A percentile compares a stretch with the other conserved stretches of the same genome.
phyloP scores from a whole-genome alignment of 2,113 vertebrate species.

The Rhagologus leucostigma region DNA sequence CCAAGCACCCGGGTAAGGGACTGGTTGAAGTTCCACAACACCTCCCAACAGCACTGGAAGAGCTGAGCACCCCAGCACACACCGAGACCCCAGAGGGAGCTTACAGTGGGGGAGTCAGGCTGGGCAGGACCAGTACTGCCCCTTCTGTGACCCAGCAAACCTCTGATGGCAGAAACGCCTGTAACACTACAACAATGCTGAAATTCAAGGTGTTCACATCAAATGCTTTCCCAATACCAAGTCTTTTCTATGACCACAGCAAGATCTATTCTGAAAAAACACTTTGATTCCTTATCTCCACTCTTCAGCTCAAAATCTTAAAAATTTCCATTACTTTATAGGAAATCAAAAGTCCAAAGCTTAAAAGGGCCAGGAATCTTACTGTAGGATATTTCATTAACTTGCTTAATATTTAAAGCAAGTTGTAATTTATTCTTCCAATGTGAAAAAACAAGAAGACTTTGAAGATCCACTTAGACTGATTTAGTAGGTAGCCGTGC shows the following conservation, averaged over 20 bases:
- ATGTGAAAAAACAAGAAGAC: not conserved
- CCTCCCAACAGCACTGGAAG: not conserved
- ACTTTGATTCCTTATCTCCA: not conserved
- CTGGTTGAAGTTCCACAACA: not conserved
- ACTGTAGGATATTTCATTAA: not conserved
- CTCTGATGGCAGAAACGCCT: not conserved
- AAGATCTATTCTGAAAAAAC: not conserved
- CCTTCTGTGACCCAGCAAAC: not conserved
- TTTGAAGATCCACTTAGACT: slow-evolving; percentile 18
- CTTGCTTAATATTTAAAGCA: slow-evolving; percentile 16
- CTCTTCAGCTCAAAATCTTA: not conserved
- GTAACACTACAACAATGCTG: not conserved
- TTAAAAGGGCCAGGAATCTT: not conserved
- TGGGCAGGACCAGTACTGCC: not conserved
- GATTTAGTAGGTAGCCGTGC: slow-evolving; percentile 7
- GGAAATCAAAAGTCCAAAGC: not conserved
- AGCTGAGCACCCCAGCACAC: not conserved
- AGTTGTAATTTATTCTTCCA: slow-evolving; percentile 32
- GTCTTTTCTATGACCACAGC: not conserved
- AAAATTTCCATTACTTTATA: not conserved
- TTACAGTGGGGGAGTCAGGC: not conserved
- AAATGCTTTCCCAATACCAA: not conserved
- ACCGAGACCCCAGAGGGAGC: accelerated
- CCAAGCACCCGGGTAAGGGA: not conserved
- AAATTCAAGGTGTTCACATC: not conserved